A percentile compares a stretch with the other conserved stretches of the same genome.
Conservation (phyloP, 1,140 invertebrate genomes). For the Drosophila nikananu region DNA sequence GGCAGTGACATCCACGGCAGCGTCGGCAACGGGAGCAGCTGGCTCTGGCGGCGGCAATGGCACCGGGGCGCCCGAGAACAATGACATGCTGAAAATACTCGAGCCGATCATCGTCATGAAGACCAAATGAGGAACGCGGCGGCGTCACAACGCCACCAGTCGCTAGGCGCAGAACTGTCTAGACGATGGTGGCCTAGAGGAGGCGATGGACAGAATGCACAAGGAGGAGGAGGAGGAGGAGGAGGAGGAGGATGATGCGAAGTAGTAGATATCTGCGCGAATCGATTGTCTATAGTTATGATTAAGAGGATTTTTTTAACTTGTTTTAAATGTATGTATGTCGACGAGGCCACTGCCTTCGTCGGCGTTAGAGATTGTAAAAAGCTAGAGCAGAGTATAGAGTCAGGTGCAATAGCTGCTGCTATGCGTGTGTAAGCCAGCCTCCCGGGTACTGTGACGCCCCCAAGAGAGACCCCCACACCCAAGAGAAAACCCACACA, state of each 20-base stretch:
- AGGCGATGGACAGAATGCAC: slow-evolving; percentile 7
- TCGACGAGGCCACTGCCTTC: neutral
- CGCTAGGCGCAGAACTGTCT: slow-evolving; percentile 31
- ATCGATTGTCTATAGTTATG: slow-evolving; percentile 44
- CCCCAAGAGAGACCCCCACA: neutral
- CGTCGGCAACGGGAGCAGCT: slow-evolving; percentile 7
- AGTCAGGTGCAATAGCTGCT: slow-evolving; percentile 36
- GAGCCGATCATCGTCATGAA: slow-evolving; percentile 85
- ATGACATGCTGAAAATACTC: slow-evolving; percentile 84
- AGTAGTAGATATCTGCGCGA: neutral
- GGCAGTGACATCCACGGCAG: neutral
- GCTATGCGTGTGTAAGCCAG: neutral
- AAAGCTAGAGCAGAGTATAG: slow-evolving; percentile 23
- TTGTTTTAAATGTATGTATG: slow-evolving; percentile 22
- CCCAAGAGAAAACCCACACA: neutral
- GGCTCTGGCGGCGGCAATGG: slow-evolving; percentile 16
- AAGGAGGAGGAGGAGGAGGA: neutral
- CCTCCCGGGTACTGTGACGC: slow-evolving; percentile 29
- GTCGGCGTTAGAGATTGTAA: slow-evolving; percentile 17
- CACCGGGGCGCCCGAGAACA: slow-evolving; percentile 68
- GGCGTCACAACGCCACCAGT: slow-evolving; percentile 44
- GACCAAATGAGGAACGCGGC: slow-evolving; percentile 79
- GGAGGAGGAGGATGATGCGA: too few species aligned
- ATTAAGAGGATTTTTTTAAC: slow-evolving; percentile 43
- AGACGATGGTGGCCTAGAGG: neutral